Conservation (phyloP, 2,113 vertebrate genomes). For the Notothenia rossii region DNA sequence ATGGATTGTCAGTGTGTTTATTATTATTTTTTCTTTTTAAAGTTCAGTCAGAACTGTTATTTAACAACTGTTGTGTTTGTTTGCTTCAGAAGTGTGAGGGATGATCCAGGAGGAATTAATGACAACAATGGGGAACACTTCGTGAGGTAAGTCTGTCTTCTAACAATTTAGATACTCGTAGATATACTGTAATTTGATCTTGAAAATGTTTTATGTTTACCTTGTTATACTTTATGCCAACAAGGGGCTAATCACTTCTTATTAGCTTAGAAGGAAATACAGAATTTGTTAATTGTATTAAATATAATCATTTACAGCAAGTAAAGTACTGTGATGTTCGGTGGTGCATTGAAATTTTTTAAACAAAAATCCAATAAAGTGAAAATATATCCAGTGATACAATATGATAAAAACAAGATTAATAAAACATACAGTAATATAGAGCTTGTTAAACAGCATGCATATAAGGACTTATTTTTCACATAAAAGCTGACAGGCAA, state of each 20-base stretch:
- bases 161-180: neutral
- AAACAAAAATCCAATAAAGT: too few relatives aligned
- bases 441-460: neutral
- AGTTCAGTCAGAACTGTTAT: neutral
- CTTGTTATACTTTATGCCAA: neutral
- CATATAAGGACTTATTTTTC: neutral
- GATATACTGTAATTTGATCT: neutral
- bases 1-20: neutral
- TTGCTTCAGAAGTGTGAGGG: conserved; percentile 16
- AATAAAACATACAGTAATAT: neutral
- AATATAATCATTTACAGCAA: neutral
- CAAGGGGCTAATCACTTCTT: neutral
- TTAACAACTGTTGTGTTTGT: neutral
- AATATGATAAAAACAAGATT: neutral
- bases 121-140: neutral
- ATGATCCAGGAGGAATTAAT: conserved; percentile 54
- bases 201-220: neutral
- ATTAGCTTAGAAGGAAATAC: neutral
- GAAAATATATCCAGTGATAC: neutral
- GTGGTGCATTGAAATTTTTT: neutral
- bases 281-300: neutral
- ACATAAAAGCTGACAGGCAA: neutral
- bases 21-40: neutral
- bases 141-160: conserved; percentile 22
- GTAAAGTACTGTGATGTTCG: too few relatives aligned